These are phyloP conservation scores for Nerophis ophidion DNA, from an alignment of 2,113 vertebrate species.

Conservation along the genomic window DNA sequence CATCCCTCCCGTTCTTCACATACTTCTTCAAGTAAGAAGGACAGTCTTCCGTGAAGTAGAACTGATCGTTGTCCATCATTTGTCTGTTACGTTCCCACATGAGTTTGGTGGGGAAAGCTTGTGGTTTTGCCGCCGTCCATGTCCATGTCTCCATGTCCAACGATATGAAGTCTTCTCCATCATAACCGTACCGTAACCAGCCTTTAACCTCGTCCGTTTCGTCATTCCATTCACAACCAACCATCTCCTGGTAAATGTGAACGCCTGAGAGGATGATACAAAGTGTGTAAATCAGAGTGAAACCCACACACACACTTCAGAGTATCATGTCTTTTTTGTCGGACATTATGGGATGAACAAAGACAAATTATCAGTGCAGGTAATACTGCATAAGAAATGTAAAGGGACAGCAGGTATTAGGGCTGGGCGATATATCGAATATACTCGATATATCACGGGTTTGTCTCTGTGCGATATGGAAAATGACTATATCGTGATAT, in stretches of 20 bases:
- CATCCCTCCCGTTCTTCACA: conserved; percentile 6
- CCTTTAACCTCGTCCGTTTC: fast-evolving
- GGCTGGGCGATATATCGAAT: no score
- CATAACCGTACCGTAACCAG: fast-evolving
- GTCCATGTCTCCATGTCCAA: neutral
- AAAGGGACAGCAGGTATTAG: no score
- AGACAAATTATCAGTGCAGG: neutral
- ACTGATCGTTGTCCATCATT: neutral
- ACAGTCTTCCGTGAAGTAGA: conserved; percentile 18
- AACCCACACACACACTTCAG: neutral
- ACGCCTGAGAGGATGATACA: conserved; percentile 23
- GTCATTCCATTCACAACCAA: conserved; percentile 37
- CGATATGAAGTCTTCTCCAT: conserved; percentile 46
- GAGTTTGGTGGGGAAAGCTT: neutral
- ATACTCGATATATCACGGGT: no score
- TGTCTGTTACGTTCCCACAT: neutral
- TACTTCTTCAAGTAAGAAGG: conserved; percentile 39
- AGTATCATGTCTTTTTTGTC: neutral
- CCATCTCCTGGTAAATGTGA: fast-evolving
- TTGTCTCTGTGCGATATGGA: no score
- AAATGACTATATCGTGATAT: no score
- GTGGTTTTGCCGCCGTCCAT: neutral
- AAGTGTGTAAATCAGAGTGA: neutral
- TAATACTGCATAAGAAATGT: neutral
- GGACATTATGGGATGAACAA: neutral